Conservation (phyloP, 2,113 vertebrate species). For the Zosterops hypoxanthus region DNA sequence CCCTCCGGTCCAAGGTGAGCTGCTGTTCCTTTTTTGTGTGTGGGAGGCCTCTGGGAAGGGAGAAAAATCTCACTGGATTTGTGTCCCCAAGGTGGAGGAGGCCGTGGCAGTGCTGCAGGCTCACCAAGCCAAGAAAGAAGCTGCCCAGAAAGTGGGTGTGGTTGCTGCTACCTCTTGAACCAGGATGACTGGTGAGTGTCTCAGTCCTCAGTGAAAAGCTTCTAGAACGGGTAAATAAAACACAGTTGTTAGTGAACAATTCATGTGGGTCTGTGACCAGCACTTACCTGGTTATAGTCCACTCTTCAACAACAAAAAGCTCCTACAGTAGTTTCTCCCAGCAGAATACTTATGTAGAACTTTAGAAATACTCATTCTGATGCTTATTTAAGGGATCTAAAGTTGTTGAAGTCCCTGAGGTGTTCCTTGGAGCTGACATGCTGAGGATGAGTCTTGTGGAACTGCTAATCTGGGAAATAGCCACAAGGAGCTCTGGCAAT, state of each 20-base stretch:
- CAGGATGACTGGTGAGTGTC: constrained; percentile 70
- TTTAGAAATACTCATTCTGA: neutral
- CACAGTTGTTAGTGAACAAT: rapidly evolving
- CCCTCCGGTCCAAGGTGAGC: constrained; percentile 93
- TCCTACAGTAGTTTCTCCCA: neutral
- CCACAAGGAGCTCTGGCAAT: neutral
- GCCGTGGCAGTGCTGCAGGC: constrained; percentile 96
- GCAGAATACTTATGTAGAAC: neutral
- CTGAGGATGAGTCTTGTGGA: neutral
- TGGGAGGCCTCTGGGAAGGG: neutral
- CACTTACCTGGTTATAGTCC: neutral
- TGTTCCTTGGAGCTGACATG: neutral
- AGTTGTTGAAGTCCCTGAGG: neutral
- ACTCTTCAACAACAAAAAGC: neutral
- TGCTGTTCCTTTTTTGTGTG: too few species aligned
- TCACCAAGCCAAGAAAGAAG: constrained; percentile 98
- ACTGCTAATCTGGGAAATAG: neutral
- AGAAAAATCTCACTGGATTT: neutral
- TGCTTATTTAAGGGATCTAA: neutral
- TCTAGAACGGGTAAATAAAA: neutral
- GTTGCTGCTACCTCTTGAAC: constrained; percentile 92
- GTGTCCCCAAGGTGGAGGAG: constrained; percentile 90
- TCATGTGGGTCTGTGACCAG: rapidly evolving
- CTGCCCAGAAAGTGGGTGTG: constrained; percentile 92
- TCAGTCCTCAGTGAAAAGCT: neutral